These are phyloP conservation scores for Hirtodrosophila histrioides DNA, from an alignment of 2,888 invertebrate species.

Conservation along the genomic window DNA sequence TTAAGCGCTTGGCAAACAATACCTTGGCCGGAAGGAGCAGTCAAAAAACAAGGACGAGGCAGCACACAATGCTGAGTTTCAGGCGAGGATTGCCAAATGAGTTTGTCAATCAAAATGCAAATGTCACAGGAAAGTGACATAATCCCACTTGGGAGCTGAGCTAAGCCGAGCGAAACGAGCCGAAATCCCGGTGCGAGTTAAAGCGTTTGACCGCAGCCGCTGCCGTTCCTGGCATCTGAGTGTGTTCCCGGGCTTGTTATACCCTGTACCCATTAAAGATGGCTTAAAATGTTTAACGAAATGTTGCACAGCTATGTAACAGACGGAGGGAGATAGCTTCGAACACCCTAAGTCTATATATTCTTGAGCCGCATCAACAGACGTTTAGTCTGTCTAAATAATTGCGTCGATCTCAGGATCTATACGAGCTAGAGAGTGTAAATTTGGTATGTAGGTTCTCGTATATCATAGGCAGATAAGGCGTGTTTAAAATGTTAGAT, in stretches of 20 bases:
- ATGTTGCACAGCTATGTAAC: too few relatives aligned
- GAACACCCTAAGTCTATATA: too few relatives aligned
- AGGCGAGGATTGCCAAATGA: conserved; percentile 64
- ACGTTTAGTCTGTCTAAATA: too few relatives aligned
- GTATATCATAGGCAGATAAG: too few relatives aligned
- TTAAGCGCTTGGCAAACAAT: conserved; percentile 67
- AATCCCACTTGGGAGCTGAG: conserved; percentile 82
- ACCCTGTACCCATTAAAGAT: too few relatives aligned
- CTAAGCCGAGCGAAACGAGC: conserved; percentile 69
- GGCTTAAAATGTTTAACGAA: too few relatives aligned
- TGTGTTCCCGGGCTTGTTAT: conserved; percentile 50
- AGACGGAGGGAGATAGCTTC: too few relatives aligned
- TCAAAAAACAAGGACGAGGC: background rate
- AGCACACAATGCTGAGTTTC: conserved; percentile 19
- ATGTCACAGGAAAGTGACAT: conserved; percentile 83
- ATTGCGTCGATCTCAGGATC: too few relatives aligned
- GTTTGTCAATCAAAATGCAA: conserved; percentile 83
- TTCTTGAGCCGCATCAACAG: too few relatives aligned
- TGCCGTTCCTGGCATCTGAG: conserved; percentile 55
- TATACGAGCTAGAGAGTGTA: too few relatives aligned
- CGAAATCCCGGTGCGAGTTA: conserved; percentile 80
- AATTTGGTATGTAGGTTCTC: too few relatives aligned
- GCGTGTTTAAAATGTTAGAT: too few relatives aligned
- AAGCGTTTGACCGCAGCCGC: conserved; percentile 79
- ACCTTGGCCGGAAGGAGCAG: background rate